phyloP scores from a whole-genome alignment of 2,113 vertebrate species.

The Tringa solitaria region DNA sequence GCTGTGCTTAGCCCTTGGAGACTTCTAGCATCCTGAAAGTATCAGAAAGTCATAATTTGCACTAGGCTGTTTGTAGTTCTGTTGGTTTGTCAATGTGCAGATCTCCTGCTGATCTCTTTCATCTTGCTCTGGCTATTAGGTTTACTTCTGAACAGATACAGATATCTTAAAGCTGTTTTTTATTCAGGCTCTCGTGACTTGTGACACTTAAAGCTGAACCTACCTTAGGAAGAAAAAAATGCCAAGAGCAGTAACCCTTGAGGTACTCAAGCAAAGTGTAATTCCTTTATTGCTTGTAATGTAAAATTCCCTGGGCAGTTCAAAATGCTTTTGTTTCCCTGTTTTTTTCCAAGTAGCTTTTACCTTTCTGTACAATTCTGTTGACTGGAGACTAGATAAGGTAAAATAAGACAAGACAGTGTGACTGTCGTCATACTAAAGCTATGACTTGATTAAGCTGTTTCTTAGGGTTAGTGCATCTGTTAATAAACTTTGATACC shows the following conservation, averaged over 20 bases:
- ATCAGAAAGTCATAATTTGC: neutral
- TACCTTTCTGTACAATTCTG: neutral
- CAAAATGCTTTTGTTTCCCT: neutral
- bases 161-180: neutral
- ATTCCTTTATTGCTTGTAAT: neutral
- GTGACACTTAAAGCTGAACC: neutral
- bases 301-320: neutral
- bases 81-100: neutral
- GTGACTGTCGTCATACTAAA: neutral
- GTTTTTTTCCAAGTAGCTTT: neutral
- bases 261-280: neutral
- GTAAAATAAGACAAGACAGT: neutral
- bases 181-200: neutral
- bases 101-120: neutral
- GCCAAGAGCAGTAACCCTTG: neutral
- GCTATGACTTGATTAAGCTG: neutral
- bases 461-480: neutral
- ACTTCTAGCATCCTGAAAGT: neutral
- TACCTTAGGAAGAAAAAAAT: neutral
- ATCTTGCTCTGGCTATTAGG: neutral
- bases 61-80: neutral
- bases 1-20: neutral
- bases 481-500: neutral
- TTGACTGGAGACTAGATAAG: neutral
- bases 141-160: neutral